Percentiles rank a stretch among this genome's conserved stretches.
phyloP scores from a whole-genome alignment of 2,888 invertebrate genomes.

The Tachystola acroxantha region DNA sequence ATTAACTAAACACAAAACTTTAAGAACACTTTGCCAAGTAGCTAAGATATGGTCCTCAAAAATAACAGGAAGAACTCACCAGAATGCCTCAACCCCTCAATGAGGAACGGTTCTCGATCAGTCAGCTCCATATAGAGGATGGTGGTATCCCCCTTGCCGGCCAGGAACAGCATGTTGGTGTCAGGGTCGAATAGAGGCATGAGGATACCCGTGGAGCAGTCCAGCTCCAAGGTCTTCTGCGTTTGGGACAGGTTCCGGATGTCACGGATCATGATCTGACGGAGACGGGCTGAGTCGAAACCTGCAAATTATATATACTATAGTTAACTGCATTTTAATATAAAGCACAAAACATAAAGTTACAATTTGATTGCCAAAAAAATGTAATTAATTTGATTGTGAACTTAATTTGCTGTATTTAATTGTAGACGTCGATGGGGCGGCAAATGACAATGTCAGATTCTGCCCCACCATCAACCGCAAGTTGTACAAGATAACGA shows the following conservation, averaged over 20 bases:
- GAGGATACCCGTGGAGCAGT: slow-evolving; percentile 92
- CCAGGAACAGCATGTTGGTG: slow-evolving; percentile 96
- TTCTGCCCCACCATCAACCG: too few relatives aligned
- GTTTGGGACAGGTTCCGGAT: slow-evolving; percentile 87
- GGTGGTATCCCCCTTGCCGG: slow-evolving; percentile 96
- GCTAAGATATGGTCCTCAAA: too few relatives aligned
- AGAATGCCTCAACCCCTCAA: slow-evolving; percentile 91
- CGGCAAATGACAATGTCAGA: too few relatives aligned
- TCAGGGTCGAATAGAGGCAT: slow-evolving; percentile 96
- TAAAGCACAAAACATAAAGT: too few relatives aligned
- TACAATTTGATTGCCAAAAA: not conserved
- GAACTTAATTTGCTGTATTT: not conserved
- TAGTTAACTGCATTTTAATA: too few relatives aligned
- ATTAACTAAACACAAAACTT: too few relatives aligned
- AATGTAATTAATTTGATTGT: too few relatives aligned
- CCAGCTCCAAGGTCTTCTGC: slow-evolving; percentile 88
- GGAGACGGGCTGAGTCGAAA: slow-evolving; percentile 91
- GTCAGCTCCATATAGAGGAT: slow-evolving; percentile 94
- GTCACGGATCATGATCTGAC: slow-evolving; percentile 94
- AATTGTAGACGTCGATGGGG: too few relatives aligned
- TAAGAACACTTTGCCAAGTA: too few relatives aligned
- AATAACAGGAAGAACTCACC: too few relatives aligned
- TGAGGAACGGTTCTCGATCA: slow-evolving; percentile 92
- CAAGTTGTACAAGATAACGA: too few relatives aligned
- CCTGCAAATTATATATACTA: slow-evolving; percentile 40